These are phyloP conservation scores for Umimayanthus chanpuru DNA, from an alignment of 92 coral and sea anemone genomes.

Conservation along the genomic window DNA sequence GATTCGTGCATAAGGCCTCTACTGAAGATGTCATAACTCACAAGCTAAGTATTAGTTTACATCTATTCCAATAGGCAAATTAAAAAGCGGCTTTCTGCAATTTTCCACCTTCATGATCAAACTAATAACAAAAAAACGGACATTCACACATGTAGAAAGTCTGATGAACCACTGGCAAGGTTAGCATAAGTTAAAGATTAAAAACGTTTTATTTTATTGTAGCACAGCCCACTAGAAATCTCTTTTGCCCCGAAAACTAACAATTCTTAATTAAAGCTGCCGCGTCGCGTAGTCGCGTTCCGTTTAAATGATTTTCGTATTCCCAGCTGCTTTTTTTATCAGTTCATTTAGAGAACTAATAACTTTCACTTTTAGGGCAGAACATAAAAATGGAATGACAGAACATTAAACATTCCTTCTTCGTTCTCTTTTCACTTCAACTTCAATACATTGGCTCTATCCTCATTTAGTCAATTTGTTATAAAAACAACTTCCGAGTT, in stretches of 20 bases:
- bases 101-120: neutral
- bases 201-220: neutral
- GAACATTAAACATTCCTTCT: neutral
- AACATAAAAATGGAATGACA: neutral
- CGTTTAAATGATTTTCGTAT: neutral
- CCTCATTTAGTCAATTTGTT: neutral
- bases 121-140: neutral
- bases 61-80: neutral
- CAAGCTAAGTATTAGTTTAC: neutral
- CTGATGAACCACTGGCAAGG: neutral
- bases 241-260: neutral
- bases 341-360: neutral
- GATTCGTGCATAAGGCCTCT: too few relatives aligned
- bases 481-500: neutral
- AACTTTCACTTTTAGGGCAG: neutral
- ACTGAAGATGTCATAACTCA: neutral
- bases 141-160: neutral
- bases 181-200: neutral
- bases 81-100: neutral
- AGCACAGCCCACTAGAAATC: neutral
- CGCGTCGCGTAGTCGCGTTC: neutral
- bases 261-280: neutral
- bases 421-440: neutral
- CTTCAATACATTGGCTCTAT: neutral
- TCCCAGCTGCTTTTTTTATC: slow-evolving; percentile 10